Evolutionary conservation across 2,797 vertebrate species (phyloP).

Genomic region (Hozukius guyotensis): DNA sequence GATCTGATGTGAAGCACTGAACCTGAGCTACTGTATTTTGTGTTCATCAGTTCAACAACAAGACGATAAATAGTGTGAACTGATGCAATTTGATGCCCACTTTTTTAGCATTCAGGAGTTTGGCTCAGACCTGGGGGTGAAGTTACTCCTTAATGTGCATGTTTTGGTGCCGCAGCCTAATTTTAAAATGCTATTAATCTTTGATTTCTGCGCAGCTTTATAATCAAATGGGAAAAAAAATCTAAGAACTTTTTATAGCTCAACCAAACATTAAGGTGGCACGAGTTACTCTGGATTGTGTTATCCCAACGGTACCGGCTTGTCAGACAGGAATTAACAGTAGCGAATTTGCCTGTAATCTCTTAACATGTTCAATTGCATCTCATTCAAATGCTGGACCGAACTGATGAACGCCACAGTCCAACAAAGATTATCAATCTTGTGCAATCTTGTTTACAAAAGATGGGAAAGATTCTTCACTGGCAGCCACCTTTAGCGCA

Average conservation of each 20-base stretch:
- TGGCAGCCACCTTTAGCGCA: neutral
- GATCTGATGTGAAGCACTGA: neutral
- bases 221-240: too few species aligned
- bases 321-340: neutral
- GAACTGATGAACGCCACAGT: neutral
- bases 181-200: neutral
- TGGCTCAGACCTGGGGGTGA: too few species aligned
- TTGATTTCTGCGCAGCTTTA: neutral
- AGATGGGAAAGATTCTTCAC: constrained; percentile 1
- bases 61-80: neutral
- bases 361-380: neutral
- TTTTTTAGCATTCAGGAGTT: too few species aligned
- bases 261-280: neutral
- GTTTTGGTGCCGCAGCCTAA: neutral
- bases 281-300: neutral
- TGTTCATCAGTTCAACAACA: neutral
- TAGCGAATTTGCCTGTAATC: constrained; percentile 3
- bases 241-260: neutral
- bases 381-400: constrained; percentile 4
- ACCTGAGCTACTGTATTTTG: neutral
- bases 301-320: neutral
- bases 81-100: too few species aligned
- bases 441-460: constrained; percentile 18
- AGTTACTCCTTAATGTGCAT: neutral
- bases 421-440: constrained; percentile 19